phyloP scores from a whole-genome alignment of 2,888 invertebrate species.

The Piscicola geometra region DNA sequence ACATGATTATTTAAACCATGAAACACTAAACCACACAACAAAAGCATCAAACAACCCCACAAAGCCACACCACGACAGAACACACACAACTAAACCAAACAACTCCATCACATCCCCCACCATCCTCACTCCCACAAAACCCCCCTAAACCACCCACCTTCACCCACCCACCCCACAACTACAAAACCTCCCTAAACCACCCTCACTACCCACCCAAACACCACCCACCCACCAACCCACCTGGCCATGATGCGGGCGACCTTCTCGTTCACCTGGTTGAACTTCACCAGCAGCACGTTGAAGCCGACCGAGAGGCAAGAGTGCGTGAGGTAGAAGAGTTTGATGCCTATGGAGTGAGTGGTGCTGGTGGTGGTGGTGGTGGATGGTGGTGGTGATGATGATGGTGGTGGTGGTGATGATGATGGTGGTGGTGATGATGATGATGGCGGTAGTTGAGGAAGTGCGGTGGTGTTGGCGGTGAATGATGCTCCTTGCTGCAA shows the following conservation, averaged over 20 bases:
- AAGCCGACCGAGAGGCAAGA: slow-evolving; percentile 73
- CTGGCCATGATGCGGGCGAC: slow-evolving; percentile 69
- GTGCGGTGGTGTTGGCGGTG: not conserved
- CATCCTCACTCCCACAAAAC: not conserved
- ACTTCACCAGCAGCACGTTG: slow-evolving; percentile 58
- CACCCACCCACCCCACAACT: not conserved
- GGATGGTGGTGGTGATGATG: not conserved
- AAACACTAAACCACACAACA: too few relatives aligned
- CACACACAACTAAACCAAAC: not conserved
- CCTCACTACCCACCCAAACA: not conserved
- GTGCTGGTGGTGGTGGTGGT: slow-evolving; percentile 37
- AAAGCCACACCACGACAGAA: too few relatives aligned
- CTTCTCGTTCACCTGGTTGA: slow-evolving; percentile 49
- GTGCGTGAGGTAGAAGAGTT: slow-evolving; percentile 85
- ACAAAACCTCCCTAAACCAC: not conserved
- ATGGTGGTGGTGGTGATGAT: not conserved
- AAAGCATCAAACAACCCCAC: too few relatives aligned
- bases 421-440: not conserved
- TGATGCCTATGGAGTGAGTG: slow-evolving; percentile 68
- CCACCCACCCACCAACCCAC: not conserved
- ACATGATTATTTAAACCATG: too few relatives aligned
- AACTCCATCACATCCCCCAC: not conserved
- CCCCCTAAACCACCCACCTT: not conserved
- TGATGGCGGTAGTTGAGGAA: not conserved
- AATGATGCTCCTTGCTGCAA: not conserved